Conservation (phyloP, 2,797 vertebrate species). For the Acropternis orthonyx region DNA sequence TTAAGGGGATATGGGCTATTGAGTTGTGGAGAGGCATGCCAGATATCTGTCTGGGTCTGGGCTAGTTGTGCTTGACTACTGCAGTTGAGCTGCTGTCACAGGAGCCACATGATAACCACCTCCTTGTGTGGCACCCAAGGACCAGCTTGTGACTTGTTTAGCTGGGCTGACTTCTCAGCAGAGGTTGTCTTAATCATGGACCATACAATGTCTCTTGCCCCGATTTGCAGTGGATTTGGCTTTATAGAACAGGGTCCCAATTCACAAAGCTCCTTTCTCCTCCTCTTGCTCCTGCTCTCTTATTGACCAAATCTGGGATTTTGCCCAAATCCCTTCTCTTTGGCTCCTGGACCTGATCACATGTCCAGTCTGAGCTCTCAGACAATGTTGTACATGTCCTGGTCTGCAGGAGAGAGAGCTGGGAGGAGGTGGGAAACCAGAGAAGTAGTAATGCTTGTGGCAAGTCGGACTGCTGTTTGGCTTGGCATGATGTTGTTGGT, state of each 20-base stretch:
- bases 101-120: neutral
- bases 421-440: neutral
- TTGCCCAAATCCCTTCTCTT: neutral
- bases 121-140: neutral
- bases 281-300: neutral
- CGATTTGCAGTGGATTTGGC: conserved; percentile 33
- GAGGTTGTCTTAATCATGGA: neutral
- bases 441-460: fast-evolving
- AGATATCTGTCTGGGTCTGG: neutral
- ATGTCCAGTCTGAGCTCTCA: neutral
- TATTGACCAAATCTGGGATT: neutral
- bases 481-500: neutral
- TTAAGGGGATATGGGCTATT: neutral
- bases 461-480: neutral
- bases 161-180: neutral
- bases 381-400: neutral
- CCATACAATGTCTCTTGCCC: neutral
- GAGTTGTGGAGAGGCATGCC: neutral
- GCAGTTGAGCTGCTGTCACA: neutral
- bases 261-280: conserved; percentile 2
- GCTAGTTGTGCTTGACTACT: neutral
- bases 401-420: neutral
- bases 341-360: neutral
- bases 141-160: neutral
- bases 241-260: neutral